A percentile compares a stretch with the other conserved stretches of the same genome.
These are phyloP conservation scores for Pogoniulus pusillus DNA, from an alignment of 2,797 vertebrate genomes.

Conservation along the genomic window DNA sequence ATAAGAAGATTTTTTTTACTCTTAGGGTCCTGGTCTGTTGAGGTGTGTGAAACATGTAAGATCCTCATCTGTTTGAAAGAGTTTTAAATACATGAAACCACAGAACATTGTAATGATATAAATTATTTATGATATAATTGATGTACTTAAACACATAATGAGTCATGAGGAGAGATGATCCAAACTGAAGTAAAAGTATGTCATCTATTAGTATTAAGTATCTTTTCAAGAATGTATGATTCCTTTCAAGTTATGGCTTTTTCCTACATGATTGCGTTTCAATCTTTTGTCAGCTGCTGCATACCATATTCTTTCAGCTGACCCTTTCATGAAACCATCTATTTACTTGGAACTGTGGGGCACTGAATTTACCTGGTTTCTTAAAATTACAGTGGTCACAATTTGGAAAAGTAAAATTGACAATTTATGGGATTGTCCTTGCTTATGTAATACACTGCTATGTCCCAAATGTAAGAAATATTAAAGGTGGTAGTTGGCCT, in stretches of 20 bases:
- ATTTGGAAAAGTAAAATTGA: neutral
- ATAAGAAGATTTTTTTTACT: neutral
- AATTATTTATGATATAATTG: slow-evolving; percentile 70
- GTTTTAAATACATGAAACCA: slow-evolving; percentile 31
- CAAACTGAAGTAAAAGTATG: slow-evolving; percentile 61
- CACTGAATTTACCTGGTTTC: neutral
- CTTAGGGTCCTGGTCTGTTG: neutral
- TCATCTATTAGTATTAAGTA: slow-evolving; percentile 56
- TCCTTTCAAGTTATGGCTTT: slow-evolving; percentile 46
- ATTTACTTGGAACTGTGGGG: neutral
- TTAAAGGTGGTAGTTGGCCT: neutral
- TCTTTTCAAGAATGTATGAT: slow-evolving; percentile 43
- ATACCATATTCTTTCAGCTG: neutral
- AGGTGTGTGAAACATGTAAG: neutral
- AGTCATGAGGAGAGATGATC: slow-evolving; percentile 52
- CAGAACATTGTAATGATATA: slow-evolving; percentile 65
- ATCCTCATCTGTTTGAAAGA: neutral
- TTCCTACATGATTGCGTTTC: slow-evolving; percentile 32
- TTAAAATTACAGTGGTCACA: neutral
- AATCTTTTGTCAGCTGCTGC: slow-evolving; percentile 32
- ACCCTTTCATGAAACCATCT: neutral
- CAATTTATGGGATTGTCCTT: neutral
- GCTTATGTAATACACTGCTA: neutral
- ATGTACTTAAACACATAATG: slow-evolving; percentile 59
- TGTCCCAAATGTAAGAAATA: neutral